phyloP scores from a whole-genome alignment of 1,140 invertebrate species.

The Sarcophaga peregrina region DNA sequence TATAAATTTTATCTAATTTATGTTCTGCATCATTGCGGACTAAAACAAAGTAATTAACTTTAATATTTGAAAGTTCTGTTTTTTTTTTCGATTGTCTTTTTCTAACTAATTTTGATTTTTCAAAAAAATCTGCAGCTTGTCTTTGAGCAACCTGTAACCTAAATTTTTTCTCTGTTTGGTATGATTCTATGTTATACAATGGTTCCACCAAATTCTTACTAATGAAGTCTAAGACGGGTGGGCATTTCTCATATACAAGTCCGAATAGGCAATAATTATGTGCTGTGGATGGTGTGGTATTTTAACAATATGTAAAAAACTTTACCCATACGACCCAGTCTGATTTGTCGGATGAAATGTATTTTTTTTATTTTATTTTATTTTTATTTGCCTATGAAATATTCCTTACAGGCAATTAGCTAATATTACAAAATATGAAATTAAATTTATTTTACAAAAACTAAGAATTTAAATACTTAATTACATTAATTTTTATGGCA shows the following conservation, averaged over 20 bases:
- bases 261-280: slow-evolving; percentile 49
- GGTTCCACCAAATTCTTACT: slow-evolving; percentile 40
- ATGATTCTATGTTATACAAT: slow-evolving; percentile 45
- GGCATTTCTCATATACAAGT: slow-evolving; percentile 45
- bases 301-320: slow-evolving; percentile 51
- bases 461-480: no score
- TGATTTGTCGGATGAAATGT: slow-evolving; percentile 44
- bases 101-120: slow-evolving; percentile 42
- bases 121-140: no score
- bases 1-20: no score
- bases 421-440: no score
- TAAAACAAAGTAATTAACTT: no score
- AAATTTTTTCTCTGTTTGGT: slow-evolving; percentile 45
- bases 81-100: not conserved
- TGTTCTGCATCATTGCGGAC: no score
- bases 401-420: no score
- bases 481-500: no score
- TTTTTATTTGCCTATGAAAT: no score
- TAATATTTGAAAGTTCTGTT: no score
- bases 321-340: slow-evolving; percentile 48
- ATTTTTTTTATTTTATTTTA: no score
- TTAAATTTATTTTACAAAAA: no score
- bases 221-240: slow-evolving; percentile 30
- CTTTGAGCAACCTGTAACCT: slow-evolving; percentile 42
- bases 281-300: slow-evolving; percentile 46